Conservation (phyloP, 1,140 invertebrate species). For the Nasonia vitripennis region DNA sequence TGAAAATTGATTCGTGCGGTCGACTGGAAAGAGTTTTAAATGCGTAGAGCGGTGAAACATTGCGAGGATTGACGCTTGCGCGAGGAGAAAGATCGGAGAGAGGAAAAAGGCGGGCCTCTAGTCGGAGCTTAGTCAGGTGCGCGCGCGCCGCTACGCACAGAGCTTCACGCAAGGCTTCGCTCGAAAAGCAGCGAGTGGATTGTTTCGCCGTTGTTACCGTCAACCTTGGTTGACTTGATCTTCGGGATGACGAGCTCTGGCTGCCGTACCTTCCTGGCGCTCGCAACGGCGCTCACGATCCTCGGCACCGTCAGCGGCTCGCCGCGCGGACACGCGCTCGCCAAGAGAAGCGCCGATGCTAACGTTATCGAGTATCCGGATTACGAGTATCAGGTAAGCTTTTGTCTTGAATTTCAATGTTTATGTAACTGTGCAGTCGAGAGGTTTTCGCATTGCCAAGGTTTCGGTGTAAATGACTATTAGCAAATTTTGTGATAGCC, state of each 20-base stretch:
- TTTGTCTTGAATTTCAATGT: background rate
- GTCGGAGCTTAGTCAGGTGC: conserved; percentile 9
- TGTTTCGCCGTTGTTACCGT: too few species aligned
- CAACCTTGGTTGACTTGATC: background rate
- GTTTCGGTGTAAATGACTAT: too few species aligned
- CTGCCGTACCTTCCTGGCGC: background rate
- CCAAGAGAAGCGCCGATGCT: conserved; percentile 3
- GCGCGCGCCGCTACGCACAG: background rate
- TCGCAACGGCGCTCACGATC: background rate
- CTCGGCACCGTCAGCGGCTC: background rate
- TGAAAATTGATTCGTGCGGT: background rate
- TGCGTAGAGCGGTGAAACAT: background rate
- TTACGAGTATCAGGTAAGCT: conserved; percentile 37
- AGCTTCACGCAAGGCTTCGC: background rate
- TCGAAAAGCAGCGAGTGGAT: background rate
- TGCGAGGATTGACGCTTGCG: conserved; percentile 11
- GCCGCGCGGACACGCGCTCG: conserved; percentile 5
- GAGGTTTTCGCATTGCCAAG: too few species aligned
- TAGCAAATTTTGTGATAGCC: too few species aligned
- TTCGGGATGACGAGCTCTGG: background rate
- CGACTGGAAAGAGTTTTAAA: background rate
- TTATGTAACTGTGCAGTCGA: too few species aligned
- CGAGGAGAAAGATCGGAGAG: background rate
- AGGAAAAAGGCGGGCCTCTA: background rate
- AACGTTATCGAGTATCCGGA: conserved; percentile 37